Evolutionary conservation across 2,888 invertebrate genomes (phyloP).

Genomic region (Drosophila anceps): DNA sequence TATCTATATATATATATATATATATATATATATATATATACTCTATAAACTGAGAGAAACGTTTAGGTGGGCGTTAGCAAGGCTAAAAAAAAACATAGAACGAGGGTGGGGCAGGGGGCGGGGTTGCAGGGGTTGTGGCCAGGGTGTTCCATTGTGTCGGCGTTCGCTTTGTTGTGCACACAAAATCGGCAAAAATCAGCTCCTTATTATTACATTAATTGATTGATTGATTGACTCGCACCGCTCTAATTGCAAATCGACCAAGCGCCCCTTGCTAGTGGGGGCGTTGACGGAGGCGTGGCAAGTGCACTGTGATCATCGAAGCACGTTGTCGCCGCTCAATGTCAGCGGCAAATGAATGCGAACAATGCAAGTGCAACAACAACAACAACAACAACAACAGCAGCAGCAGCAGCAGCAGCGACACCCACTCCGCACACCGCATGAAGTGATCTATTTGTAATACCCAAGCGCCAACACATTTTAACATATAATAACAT

Average conservation of each 20-base stretch:
- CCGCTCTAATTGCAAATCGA: slow-evolving; percentile 66
- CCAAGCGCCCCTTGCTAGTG: slow-evolving; percentile 55
- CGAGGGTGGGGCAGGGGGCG: neutral
- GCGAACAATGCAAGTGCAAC: slow-evolving; percentile 66
- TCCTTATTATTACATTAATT: slow-evolving; percentile 75
- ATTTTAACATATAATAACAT: slow-evolving; percentile 33
- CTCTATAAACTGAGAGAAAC: neutral
- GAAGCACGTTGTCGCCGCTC: slow-evolving; percentile 65
- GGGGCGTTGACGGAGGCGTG: slow-evolving; percentile 39
- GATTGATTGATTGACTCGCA: slow-evolving; percentile 79
- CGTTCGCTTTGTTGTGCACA: slow-evolving; percentile 51
- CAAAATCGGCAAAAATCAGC: slow-evolving; percentile 59
- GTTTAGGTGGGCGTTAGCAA: slow-evolving; percentile 19
- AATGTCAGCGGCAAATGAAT: slow-evolving; percentile 57
- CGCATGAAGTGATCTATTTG: slow-evolving; percentile 41
- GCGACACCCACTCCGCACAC: slow-evolving; percentile 31
- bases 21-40: neutral
- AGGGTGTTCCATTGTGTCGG: slow-evolving; percentile 38
- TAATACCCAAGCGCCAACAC: slow-evolving; percentile 26
- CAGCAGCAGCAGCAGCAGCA: slow-evolving; percentile 28
- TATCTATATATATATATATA: neutral
- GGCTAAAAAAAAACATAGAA: neutral
- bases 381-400: slow-evolving; percentile 25
- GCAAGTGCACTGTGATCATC: slow-evolving; percentile 44
- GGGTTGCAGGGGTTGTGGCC: neutral